Conservation (phyloP, 2,888 invertebrate genomes). For the Molanna angustata region DNA sequence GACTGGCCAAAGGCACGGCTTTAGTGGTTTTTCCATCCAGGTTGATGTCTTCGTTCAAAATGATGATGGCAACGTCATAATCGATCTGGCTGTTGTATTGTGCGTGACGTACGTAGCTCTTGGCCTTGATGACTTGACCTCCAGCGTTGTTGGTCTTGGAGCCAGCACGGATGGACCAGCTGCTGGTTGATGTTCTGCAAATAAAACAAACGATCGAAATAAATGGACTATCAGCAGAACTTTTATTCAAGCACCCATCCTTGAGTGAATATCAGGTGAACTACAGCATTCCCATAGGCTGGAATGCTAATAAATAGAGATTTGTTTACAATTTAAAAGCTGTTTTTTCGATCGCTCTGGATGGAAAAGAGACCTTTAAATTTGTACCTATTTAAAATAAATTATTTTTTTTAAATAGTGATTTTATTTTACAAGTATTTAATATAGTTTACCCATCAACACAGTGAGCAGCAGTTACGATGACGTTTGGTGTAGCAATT, state of each 20-base stretch:
- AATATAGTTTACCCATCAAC: slow-evolving; percentile 29
- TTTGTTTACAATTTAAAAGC: neutral
- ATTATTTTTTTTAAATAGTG: neutral
- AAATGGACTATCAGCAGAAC: too few relatives aligned
- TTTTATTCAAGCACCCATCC: too few relatives aligned
- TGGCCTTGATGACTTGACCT: slow-evolving; percentile 41
- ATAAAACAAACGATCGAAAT: neutral
- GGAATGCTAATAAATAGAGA: too few relatives aligned
- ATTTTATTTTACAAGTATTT: neutral
- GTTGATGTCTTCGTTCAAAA: slow-evolving; percentile 38
- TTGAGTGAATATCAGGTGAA: too few relatives aligned
- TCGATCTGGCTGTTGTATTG: slow-evolving; percentile 40
- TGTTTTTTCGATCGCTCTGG: neutral
- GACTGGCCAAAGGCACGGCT: slow-evolving; percentile 39
- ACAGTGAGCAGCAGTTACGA: slow-evolving; percentile 50
- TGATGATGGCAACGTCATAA: slow-evolving; percentile 46
- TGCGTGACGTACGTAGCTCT: slow-evolving; percentile 39
- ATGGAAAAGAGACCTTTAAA: neutral
- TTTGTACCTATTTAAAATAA: neutral
- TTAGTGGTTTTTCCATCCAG: too few relatives aligned
- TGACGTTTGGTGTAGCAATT: slow-evolving; percentile 39
- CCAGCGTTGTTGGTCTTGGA: slow-evolving; percentile 40
- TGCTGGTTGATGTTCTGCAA: neutral
- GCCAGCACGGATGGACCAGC: slow-evolving; percentile 19
- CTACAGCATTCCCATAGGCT: too few relatives aligned